Evolutionary conservation across 2,888 invertebrate genomes (phyloP).

Genomic region (Harpagoxenus sublaevis): DNA sequence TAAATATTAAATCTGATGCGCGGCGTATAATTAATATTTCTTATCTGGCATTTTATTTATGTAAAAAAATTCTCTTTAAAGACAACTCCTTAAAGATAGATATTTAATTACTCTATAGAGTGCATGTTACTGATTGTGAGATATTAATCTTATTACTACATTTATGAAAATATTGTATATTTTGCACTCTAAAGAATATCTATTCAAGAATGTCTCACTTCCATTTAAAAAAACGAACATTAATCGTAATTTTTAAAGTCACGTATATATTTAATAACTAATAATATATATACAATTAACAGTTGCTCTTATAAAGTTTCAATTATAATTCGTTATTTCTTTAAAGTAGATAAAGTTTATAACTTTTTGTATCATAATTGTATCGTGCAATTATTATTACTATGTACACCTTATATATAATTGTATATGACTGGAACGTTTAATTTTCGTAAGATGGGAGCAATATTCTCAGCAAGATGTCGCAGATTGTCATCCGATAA

Average conservation of each 20-base stretch:
- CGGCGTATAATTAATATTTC: not conserved
- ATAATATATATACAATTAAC: not conserved
- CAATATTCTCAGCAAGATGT: constrained; percentile 62
- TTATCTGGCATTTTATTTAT: not conserved
- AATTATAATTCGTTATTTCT: not conserved
- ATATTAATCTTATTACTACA: constrained; percentile 6
- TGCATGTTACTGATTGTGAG: not conserved
- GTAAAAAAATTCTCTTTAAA: not conserved
- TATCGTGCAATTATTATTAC: not conserved
- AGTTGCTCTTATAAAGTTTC: not conserved
- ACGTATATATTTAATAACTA: not conserved
- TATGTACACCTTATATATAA: not conserved
- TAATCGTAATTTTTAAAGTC: not conserved
- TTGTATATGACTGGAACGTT: not conserved
- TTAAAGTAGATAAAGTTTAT: not conserved
- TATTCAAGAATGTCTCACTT: not conserved
- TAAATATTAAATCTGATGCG: not conserved
- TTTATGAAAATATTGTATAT: not conserved
- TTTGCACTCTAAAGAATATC: constrained; percentile 6
- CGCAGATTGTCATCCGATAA: constrained; percentile 4
- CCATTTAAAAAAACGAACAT: not conserved
- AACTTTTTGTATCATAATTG: not conserved
- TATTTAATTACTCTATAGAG: not conserved
- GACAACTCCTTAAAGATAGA: not conserved
- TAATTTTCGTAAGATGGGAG: constrained; percentile 62